A percentile compares a stretch with the other conserved stretches of the same genome.
These are phyloP conservation scores for Bryconaethiops microstoma DNA, from an alignment of 2,797 vertebrate species.

Conservation along the genomic window DNA sequence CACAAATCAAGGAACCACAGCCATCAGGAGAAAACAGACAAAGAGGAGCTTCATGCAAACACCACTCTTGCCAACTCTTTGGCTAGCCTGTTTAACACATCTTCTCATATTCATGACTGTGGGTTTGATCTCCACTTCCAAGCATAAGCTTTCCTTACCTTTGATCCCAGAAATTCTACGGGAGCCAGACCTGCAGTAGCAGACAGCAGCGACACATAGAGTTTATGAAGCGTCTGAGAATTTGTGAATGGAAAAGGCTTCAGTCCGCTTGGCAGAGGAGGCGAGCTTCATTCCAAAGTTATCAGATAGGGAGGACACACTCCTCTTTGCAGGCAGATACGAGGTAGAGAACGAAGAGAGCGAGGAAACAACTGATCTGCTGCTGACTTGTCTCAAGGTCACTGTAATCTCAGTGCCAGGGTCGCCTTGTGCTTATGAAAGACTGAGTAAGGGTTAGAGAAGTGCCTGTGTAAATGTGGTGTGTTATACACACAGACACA, in stretches of 20 bases:
- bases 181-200: constrained; percentile 14
- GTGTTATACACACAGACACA: neutral
- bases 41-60: neutral
- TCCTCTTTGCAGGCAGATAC: constrained; percentile 32
- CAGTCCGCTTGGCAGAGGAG: constrained; percentile 62
- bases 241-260: constrained; percentile 79
- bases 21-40: neutral
- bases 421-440: constrained; percentile 25
- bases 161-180: neutral
- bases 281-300: constrained; percentile 44
- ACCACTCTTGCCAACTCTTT: neutral
- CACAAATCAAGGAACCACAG: neutral
- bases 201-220: constrained; percentile 55
- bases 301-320: constrained; percentile 26
- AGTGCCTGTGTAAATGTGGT: neutral
- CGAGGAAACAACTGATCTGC: constrained; percentile 48
- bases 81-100: neutral
- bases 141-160: neutral
- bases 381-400: constrained; percentile 53
- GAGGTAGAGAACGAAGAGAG: constrained; percentile 9
- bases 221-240: constrained; percentile 74
- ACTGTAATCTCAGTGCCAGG: constrained; percentile 50
- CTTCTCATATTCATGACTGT: neutral
- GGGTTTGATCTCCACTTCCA: neutral
- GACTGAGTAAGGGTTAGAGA: neutral